Evolutionary conservation across 2,113 vertebrate genomes (phyloP).

Genomic region (Rostratula benghalensis): DNA sequence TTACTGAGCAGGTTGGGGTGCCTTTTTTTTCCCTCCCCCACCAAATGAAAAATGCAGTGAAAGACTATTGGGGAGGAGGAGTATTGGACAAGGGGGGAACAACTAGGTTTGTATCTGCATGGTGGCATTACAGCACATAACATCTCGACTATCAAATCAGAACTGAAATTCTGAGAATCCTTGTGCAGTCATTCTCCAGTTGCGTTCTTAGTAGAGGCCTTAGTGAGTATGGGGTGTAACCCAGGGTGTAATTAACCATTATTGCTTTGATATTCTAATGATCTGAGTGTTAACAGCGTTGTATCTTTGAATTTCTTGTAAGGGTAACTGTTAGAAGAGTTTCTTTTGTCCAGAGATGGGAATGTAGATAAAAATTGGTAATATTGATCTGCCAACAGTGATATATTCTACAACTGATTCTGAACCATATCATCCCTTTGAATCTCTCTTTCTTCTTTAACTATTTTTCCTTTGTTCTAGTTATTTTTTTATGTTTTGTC

Average conservation of each 20-base stretch:
- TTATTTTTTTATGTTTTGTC: not conserved
- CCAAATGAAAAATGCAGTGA: not conserved
- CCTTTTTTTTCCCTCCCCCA: not conserved
- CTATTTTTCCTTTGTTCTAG: not conserved
- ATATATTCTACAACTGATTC: not conserved
- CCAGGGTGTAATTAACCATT: not conserved
- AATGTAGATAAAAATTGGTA: not conserved
- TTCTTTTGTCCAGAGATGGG: not conserved
- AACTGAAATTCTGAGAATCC: not conserved
- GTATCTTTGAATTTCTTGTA: not conserved
- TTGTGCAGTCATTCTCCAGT: not conserved
- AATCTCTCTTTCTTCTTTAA: not conserved
- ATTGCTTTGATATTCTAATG: not conserved
- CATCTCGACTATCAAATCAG: rapidly evolving
- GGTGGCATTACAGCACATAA: rapidly evolving
- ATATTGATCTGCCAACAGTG: constrained; percentile 10
- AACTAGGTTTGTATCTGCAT: not conserved
- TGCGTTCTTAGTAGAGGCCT: not conserved
- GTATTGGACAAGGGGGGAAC: not conserved
- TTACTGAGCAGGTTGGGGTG: not conserved
- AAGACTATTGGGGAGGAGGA: not conserved
- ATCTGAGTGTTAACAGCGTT: not conserved
- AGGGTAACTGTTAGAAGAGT: not conserved
- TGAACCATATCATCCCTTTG: not conserved
- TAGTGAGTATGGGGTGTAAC: not conserved